phyloP scores from a whole-genome alignment of 1,140 invertebrate genomes.

The Macrostomum lignano region DNA sequence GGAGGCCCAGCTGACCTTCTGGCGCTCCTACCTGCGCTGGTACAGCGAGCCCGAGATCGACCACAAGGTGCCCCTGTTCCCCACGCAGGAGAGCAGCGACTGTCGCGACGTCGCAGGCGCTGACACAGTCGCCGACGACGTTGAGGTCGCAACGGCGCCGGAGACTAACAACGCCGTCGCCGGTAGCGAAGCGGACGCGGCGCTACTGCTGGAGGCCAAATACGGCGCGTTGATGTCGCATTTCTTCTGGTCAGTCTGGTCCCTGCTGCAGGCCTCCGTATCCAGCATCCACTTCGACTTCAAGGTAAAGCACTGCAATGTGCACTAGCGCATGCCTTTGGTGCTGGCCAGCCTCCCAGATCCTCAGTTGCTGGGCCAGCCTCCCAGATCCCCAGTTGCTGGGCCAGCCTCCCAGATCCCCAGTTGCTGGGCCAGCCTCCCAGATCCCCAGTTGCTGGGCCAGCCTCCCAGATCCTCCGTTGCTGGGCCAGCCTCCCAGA shows the following conservation, averaged over 20 bases:
- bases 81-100: slow-evolving; percentile 9
- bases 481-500: too few species aligned
- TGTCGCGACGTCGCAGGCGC: not conserved
- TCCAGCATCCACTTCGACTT: slow-evolving; percentile 72
- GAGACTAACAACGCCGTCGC: slow-evolving; percentile 5
- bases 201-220: slow-evolving; percentile 43
- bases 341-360: too few species aligned
- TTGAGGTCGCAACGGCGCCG: not conserved
- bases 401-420: too few species aligned
- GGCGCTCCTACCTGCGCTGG: not conserved
- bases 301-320: too few species aligned
- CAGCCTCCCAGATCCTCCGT: too few species aligned
- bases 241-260: slow-evolving; percentile 70
- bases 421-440: too few species aligned
- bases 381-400: too few species aligned
- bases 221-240: slow-evolving; percentile 58
- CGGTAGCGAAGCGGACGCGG: slow-evolving; percentile 15
- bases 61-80: slow-evolving; percentile 9
- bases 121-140: not conserved
- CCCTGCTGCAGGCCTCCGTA: slow-evolving; percentile 50
- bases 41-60: not conserved
- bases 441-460: too few species aligned
- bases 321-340: too few species aligned
- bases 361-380: too few species aligned
- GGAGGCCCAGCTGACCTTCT: slow-evolving; percentile 43